phyloP scores from a whole-genome alignment of 1,140 invertebrate genomes.

The Agrilus planipennis region DNA sequence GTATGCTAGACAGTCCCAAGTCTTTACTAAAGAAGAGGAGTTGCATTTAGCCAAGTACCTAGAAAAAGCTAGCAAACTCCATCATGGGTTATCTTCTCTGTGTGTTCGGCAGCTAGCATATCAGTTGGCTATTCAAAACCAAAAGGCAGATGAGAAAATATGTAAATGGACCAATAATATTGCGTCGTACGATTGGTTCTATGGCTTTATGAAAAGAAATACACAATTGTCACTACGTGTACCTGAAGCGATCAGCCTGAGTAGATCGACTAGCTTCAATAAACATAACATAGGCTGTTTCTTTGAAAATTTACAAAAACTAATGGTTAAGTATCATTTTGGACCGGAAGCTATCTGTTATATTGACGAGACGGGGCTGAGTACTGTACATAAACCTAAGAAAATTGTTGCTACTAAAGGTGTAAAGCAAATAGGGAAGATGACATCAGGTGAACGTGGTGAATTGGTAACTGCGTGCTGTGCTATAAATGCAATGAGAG shows the following conservation, averaged over 20 bases:
- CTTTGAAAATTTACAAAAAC: constrained; percentile 3
- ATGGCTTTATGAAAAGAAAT: neutral
- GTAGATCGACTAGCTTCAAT: neutral
- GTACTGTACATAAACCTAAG: constrained; percentile 11
- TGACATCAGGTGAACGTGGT: constrained; percentile 18
- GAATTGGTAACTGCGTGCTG: constrained; percentile 23
- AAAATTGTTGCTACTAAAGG: constrained; percentile 12
- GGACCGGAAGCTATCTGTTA: constrained; percentile 12
- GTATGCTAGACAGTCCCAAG: too few relatives aligned
- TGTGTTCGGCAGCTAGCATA: too few relatives aligned
- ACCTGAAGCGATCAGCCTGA: neutral
- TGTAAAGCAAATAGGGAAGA: constrained; percentile 13
- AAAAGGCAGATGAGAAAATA: too few relatives aligned
- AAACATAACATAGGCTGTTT: neutral
- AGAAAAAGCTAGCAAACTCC: too few relatives aligned
- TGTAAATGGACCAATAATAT: too few relatives aligned
- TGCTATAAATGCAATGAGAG: constrained; percentile 28
- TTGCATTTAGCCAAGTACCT: too few relatives aligned
- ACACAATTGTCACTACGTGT: neutral
- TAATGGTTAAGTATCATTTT: neutral
- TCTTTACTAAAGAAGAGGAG: too few relatives aligned
- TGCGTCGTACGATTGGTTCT: neutral
- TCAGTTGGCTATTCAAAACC: too few relatives aligned
- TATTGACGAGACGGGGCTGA: constrained; percentile 16
- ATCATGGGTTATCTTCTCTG: too few relatives aligned